These are phyloP conservation scores for Scaptomyza pallida DNA, from an alignment of 1,140 invertebrate genomes.

Conservation along the genomic window DNA sequence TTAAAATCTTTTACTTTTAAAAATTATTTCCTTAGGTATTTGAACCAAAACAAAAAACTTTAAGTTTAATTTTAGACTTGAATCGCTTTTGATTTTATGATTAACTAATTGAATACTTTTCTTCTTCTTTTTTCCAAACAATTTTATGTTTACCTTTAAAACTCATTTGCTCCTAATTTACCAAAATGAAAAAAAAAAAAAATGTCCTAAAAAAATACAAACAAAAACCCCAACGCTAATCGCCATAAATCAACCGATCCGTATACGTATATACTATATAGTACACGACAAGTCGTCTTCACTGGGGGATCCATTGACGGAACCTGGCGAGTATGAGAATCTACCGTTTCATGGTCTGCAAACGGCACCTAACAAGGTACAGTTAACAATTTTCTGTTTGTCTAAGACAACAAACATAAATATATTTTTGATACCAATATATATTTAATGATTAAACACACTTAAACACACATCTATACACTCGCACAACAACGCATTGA, in stretches of 20 bases:
- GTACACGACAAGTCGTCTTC: slow-evolving; percentile 84
- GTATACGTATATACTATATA: slow-evolving; percentile 61
- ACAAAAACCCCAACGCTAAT: slow-evolving; percentile 48
- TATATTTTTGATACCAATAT: slow-evolving; percentile 19
- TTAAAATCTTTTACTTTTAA: slow-evolving; percentile 11
- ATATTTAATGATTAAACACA: slow-evolving; percentile 23
- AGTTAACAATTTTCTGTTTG: slow-evolving; percentile 31
- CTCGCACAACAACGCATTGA: slow-evolving; percentile 1
- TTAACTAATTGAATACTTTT: slow-evolving; percentile 43
- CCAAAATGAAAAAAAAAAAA: slow-evolving; percentile 25
- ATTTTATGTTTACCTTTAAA: slow-evolving; percentile 38
- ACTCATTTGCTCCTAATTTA: slow-evolving; percentile 50
- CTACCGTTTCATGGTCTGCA: slow-evolving; percentile 96
- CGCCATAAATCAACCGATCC: slow-evolving; percentile 55
- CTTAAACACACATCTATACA: slow-evolving; percentile 4
- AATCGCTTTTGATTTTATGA: slow-evolving; percentile 36
- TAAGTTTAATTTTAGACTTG: slow-evolving; percentile 41
- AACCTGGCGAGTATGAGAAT: slow-evolving; percentile 94
- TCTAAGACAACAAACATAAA: slow-evolving; percentile 1
- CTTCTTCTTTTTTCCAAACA: slow-evolving; percentile 37
- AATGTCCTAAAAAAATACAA: slow-evolving; percentile 27
- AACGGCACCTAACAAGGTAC: slow-evolving; percentile 95
- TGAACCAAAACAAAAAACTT: slow-evolving; percentile 1
- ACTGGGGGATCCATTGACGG: slow-evolving; percentile 84
- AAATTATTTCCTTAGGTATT: slow-evolving; percentile 24